These are phyloP conservation scores for Gallinago media DNA, from an alignment of 2,113 vertebrate genomes.

Conservation along the genomic window DNA sequence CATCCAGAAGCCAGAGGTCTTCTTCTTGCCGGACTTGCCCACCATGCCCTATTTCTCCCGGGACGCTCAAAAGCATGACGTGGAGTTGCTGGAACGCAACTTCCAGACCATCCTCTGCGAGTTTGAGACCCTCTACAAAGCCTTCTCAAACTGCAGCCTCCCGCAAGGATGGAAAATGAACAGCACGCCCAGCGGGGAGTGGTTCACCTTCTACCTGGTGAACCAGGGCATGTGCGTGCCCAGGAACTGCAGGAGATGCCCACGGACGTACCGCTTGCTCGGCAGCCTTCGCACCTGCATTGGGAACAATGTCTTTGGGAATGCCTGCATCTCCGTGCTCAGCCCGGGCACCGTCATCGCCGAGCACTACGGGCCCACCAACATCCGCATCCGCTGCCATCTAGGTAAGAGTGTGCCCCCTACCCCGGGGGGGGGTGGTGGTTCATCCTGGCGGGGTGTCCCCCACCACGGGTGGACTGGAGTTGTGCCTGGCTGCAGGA, in stretches of 20 bases:
- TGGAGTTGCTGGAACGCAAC: constrained; percentile 94
- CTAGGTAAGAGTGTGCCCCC: constrained; percentile 74
- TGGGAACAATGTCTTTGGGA: constrained; percentile 96
- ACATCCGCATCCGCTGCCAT: constrained; percentile 96
- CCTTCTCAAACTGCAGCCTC: constrained; percentile 87
- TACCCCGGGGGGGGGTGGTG: rapidly evolving
- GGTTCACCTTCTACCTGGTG: constrained; percentile 97
- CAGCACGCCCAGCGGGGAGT: constrained; percentile 91
- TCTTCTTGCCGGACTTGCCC: constrained; percentile 94
- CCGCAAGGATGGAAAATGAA: constrained; percentile 94
- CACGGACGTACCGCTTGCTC: constrained; percentile 93
- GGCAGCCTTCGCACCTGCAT: constrained; percentile 97
- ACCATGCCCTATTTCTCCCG: constrained; percentile 93
- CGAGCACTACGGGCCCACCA: constrained; percentile 96
- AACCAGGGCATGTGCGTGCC: constrained; percentile 93
- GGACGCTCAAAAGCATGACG: constrained; percentile 95
- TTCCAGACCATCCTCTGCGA: constrained; percentile 92
- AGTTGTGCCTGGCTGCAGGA: rapidly evolving
- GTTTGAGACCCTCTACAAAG: constrained; percentile 92
- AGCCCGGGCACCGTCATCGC: constrained; percentile 90
- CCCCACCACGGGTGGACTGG: rapidly evolving
- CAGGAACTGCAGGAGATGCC: constrained; percentile 93
- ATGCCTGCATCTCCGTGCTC: constrained; percentile 95
- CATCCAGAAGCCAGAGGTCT: constrained; percentile 96
- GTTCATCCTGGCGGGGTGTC: rapidly evolving